Percentiles rank a stretch among this genome's conserved stretches.
These are phyloP conservation scores for Octonoba sinensis DNA, from an alignment of 2,888 invertebrate genomes.

Conservation along the genomic window DNA sequence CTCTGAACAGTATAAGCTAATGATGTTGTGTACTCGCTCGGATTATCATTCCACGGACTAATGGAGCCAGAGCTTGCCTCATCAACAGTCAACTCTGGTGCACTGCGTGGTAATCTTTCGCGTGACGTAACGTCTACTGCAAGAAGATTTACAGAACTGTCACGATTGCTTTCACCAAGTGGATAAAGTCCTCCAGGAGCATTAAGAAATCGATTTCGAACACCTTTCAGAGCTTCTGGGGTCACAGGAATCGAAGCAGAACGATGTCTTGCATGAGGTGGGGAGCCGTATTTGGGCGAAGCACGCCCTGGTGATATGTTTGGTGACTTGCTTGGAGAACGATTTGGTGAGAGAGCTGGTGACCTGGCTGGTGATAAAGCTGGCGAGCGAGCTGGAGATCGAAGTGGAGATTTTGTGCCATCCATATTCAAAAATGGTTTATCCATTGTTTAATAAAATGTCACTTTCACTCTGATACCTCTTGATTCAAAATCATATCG, in stretches of 20 bases:
- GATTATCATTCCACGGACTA: constrained; percentile 61
- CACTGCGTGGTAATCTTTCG: constrained; percentile 45
- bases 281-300: constrained; percentile 50
- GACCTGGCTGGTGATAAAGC: constrained; percentile 51
- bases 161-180: constrained; percentile 26
- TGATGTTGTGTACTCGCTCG: constrained; percentile 39
- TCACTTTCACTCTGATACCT: too few species aligned
- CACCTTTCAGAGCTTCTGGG: constrained; percentile 53
- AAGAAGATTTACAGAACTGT: constrained; percentile 28
- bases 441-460: too few species aligned
- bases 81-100: constrained; percentile 54
- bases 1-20: constrained; percentile 46
- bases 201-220: constrained; percentile 44
- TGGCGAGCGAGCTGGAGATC: constrained; percentile 52
- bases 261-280: constrained; percentile 52
- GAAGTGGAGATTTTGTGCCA: constrained; percentile 41
- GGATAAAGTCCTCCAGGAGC: constrained; percentile 47
- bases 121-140: constrained; percentile 31
- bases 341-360: constrained; percentile 46
- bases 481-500: too few species aligned
- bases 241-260: constrained; percentile 63
- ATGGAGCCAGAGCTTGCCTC: constrained; percentile 44
- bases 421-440: constrained; percentile 29
- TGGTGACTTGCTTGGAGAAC: constrained; percentile 55
- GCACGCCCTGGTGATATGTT: constrained; percentile 52